These are phyloP conservation scores for Balaeniceps rex DNA, from an alignment of 2,113 vertebrate species.

Conservation along the genomic window DNA sequence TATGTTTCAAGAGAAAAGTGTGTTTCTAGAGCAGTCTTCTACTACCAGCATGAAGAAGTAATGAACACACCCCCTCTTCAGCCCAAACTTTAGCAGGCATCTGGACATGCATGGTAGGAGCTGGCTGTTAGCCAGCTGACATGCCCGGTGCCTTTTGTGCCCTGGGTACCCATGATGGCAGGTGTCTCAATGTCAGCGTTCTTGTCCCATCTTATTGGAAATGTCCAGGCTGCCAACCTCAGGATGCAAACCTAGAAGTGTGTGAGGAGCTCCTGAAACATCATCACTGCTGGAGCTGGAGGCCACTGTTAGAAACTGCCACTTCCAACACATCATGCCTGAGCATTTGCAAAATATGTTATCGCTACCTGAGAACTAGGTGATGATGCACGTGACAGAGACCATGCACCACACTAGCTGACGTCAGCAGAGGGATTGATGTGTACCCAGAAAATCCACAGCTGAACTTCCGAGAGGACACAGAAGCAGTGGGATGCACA, in stretches of 20 bases:
- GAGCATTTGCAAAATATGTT: neutral
- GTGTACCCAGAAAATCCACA: neutral
- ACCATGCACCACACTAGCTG: neutral
- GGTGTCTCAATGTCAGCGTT: neutral
- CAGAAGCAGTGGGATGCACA: neutral
- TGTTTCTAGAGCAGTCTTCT: neutral
- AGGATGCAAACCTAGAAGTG: neutral
- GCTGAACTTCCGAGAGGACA: neutral
- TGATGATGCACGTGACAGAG: neutral
- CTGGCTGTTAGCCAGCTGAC: neutral
- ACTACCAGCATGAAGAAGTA: neutral
- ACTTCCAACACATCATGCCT: neutral
- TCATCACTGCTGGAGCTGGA: neutral
- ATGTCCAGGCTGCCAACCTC: neutral
- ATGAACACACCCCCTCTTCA: neutral
- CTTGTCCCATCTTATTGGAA: neutral
- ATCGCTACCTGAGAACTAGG: neutral
- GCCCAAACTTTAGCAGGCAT: neutral
- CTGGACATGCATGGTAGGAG: neutral
- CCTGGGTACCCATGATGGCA: neutral
- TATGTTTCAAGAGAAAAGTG: neutral
- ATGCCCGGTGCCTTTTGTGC: neutral
- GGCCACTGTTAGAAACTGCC: neutral
- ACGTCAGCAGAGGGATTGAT: neutral
- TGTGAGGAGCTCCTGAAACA: neutral